phyloP scores from a whole-genome alignment of 1,140 invertebrate species.

The Drosophila repletoides region DNA sequence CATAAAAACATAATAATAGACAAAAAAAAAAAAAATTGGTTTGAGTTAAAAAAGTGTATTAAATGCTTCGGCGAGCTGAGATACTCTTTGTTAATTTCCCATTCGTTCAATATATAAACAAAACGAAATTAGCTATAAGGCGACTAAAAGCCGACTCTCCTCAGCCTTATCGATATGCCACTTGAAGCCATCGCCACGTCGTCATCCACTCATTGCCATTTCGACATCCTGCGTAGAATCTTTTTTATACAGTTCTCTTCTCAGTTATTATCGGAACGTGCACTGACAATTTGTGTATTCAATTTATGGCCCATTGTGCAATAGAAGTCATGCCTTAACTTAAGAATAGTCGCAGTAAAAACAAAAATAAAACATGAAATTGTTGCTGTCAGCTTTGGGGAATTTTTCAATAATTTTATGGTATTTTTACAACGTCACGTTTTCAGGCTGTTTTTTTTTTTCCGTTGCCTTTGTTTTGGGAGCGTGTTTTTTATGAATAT shows the following conservation, averaged over 20 bases:
- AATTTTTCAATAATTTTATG: slow-evolving; percentile 69
- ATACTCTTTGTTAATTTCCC: too few relatives aligned
- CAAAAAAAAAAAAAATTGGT: too few relatives aligned
- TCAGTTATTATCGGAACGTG: slow-evolving; percentile 62
- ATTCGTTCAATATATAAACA: slow-evolving; percentile 29
- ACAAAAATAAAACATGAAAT: slow-evolving; percentile 3
- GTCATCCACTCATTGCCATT: slow-evolving; percentile 39
- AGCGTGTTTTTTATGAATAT: slow-evolving; percentile 74
- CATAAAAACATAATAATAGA: too few relatives aligned
- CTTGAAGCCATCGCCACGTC: slow-evolving; percentile 46
- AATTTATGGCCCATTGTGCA: slow-evolving; percentile 59
- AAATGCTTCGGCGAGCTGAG: too few relatives aligned
- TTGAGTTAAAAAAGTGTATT: too few relatives aligned
- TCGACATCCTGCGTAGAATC: slow-evolving; percentile 46
- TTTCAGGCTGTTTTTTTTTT: slow-evolving; percentile 14
- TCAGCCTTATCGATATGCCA: slow-evolving; percentile 8
- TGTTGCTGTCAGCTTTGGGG: slow-evolving; percentile 27
- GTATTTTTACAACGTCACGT: slow-evolving; percentile 66
- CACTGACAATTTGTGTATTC: slow-evolving; percentile 54
- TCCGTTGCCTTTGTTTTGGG: neutral
- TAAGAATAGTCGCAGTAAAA: slow-evolving; percentile 7
- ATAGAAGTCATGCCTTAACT: slow-evolving; percentile 31
- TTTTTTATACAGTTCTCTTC: slow-evolving; percentile 34
- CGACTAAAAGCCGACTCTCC: slow-evolving; percentile 8
- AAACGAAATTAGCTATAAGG: slow-evolving; percentile 37